phyloP scores from a whole-genome alignment of 2,888 invertebrate species.

The Leucophenga maculata region DNA sequence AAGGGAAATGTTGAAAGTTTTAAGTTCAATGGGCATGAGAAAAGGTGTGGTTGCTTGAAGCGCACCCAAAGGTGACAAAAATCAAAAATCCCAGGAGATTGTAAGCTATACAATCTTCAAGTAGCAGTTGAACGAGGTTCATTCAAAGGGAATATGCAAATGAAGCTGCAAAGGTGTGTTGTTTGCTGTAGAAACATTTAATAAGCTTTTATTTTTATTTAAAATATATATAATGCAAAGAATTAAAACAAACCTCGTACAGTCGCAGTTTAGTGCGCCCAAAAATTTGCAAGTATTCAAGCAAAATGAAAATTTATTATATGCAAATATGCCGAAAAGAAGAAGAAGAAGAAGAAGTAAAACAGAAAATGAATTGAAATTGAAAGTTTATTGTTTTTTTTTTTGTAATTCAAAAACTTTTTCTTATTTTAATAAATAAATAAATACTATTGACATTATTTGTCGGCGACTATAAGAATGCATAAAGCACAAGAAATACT shows the following conservation, averaged over 20 bases:
- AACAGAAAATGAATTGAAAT: neutral
- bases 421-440: neutral
- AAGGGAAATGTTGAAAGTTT: too few relatives aligned
- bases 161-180: too few relatives aligned
- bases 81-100: neutral
- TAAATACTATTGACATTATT: neutral
- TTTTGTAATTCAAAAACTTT: neutral
- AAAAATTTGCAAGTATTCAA: too few relatives aligned
- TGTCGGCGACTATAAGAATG: neutral
- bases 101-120: neutral
- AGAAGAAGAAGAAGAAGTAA: too few relatives aligned
- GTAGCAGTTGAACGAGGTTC: neutral
- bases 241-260: too few relatives aligned
- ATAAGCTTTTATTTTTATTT: too few relatives aligned
- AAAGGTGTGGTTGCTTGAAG: neutral
- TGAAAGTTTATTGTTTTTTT: neutral
- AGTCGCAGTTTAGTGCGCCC: too few relatives aligned
- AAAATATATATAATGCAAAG: too few relatives aligned
- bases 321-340: neutral
- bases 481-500: too few relatives aligned
- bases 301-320: neutral
- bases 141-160: neutral
- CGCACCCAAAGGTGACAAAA: neutral
- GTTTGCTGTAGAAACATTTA: too few relatives aligned
- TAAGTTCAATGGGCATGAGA: neutral